Conservation (phyloP, 2,113 vertebrate genomes). For the Australoheros scitulus region DNA sequence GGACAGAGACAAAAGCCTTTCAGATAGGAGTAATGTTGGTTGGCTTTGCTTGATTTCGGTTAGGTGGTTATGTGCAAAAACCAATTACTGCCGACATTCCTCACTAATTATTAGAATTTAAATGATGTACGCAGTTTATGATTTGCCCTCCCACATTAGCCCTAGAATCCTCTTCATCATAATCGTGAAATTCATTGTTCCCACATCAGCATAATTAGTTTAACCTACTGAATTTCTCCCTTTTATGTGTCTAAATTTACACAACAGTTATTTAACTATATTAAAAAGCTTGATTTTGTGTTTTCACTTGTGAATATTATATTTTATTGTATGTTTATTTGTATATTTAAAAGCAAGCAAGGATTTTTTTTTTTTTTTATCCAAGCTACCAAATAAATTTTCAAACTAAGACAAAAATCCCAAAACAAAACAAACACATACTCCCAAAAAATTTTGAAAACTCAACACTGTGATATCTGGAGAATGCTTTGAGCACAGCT, state of each 20-base stretch:
- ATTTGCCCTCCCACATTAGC: not conserved
- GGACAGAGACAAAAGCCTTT: conserved; percentile 23
- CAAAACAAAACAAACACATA: not conserved
- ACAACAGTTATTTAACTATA: not conserved
- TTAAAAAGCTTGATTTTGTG: not conserved
- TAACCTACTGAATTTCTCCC: not conserved
- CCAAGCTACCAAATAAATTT: not conserved
- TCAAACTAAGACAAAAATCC: not conserved
- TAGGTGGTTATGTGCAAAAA: conserved; percentile 43
- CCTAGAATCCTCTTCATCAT: not conserved
- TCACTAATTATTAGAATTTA: conserved; percentile 37
- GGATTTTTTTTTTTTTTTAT: not conserved
- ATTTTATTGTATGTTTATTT: not conserved
- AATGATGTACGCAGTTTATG: conserved; percentile 6
- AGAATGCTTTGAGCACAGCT: not conserved
- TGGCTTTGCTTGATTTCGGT: conserved; percentile 32
- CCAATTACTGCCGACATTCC: conserved; percentile 36
- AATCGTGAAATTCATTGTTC: conserved; percentile 12
- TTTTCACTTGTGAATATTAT: not conserved
- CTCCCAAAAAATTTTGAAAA: not conserved
- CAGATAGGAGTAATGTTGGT: conserved; percentile 15
- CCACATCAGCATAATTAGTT: not conserved
- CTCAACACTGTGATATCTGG: too few relatives aligned
- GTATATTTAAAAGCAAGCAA: not conserved
- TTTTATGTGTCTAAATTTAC: not conserved